Base-by-base conservation (phyloP, 2,797 vertebrate species). In the Sciaenops ocellatus region DNA sequence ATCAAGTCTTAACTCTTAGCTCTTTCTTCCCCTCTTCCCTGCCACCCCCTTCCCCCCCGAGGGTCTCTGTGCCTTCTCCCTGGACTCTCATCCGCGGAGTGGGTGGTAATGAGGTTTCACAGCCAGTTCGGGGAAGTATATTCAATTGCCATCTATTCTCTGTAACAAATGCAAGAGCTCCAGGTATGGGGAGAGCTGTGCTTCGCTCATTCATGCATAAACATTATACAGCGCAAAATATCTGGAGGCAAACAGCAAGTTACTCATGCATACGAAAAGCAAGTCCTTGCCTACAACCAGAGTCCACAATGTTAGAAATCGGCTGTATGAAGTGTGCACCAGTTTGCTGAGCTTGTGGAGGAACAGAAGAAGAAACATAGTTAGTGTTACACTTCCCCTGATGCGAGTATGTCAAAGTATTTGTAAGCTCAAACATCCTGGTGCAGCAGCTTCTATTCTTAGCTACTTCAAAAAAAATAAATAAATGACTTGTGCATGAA, bases 121-220 rank as follows among this genome's bases (percentile, higher is more conserved):
- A 63, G 75, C 38, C 69, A 79, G 79, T 69, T 78, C 34, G 67
- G 68, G 66, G 57, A 87, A 83, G 59, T 72, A 67, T 74, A 90
- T 90, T 91, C 85, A 87, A 89, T 88, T 80, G 70, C 69, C 83
- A 79, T 74, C 34, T 70, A 47, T 84, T 77, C 79, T 82, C 67
- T 85, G 44, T n/a, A 66, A 78, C 34, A 41, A 77, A 79, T 69
- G 56, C 71, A 87, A 64, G 73, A 61, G 61, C 77, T 85, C 57
- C 66, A 80, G 82, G 86, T 89, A 64, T 28, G 15, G 20, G 24
- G 62, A 52, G 42, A 59, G 50, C 52, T 54, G 61, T 20, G 64
- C 44, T 50, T 79, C 50, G 67, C 64, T 72, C 55, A 77, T 56
- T 69, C 54, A 79, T 69, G 63, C 69, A 74, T 82, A 47, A 83